Base-by-base conservation (phyloP, 2,797 vertebrate genomes). In the Tragelaphus eurycerus region DNA sequence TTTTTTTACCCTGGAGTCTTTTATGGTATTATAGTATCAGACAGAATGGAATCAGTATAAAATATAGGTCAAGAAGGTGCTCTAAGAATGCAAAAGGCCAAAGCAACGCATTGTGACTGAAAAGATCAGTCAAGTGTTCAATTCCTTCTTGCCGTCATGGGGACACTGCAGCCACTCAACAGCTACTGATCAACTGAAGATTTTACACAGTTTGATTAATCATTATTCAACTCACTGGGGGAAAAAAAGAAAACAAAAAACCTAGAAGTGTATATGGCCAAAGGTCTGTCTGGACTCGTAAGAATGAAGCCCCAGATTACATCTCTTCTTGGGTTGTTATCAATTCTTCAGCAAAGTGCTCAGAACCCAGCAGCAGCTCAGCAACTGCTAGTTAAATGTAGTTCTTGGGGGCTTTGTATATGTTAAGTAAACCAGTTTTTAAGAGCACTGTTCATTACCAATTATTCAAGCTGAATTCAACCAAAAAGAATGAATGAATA, bases 151-250 rank as follows among this genome's bases (percentile, higher is more conserved):
- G 38, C 50, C 2, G 59, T 7, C 13, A 31, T 17, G 25, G 54
- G 4, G 14, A 62, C 50, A n/a, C 1, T 57, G 38, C 78, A 82
- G 81, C 89, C 21, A 64, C 46, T 91, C 31, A 17, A 11, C 25
- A 52, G 29, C 55, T 84, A 48, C 38, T 83, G 62, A 89, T 48
- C 71, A 57, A 64, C 5, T 55, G 55, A 60, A 7, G 15, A 48
- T 38, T 93, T 95, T 86, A 76, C 29, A 91, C 25, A 78, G 89
- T 97, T 92, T n/a, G 46, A 67, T 54, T 55, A 95, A 71, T 25
- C 71, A 88, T 23, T 62, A 54, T 85, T 78, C 83, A 93, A 64
- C 0, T 79, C 78, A 71, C 10, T 74, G 19, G 46, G 7, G 34
- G 34, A 54, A 50, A 6, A 50, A 82, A 64, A 43, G 0, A 79